Conservation (phyloP, 2,888 invertebrate genomes). For the Habrosyne pyritoides region DNA sequence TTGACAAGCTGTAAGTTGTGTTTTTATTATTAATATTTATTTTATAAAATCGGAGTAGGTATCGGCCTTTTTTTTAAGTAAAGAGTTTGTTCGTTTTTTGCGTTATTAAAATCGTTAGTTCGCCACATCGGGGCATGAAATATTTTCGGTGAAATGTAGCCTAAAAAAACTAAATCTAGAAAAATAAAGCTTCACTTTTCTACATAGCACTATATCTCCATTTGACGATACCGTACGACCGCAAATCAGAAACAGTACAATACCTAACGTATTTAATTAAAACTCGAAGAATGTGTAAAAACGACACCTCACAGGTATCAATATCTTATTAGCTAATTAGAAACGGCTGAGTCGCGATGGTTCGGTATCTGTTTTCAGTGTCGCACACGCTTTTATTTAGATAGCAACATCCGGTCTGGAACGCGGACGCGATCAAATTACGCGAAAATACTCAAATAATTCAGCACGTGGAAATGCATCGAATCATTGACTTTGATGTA, state of each 20-base stretch:
- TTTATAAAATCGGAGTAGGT: no score
- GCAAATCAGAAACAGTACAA: not conserved
- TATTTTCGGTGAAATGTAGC: no score
- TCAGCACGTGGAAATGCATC: not conserved
- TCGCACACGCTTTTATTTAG: constrained; percentile 16
- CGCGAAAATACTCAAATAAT: constrained; percentile 6
- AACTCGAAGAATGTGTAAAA: constrained; percentile 1
- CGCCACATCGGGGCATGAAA: no score
- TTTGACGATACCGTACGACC: no score
- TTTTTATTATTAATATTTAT: no score
- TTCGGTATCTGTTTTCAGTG: constrained; percentile 11
- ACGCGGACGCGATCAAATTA: constrained; percentile 16
- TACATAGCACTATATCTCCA: no score
- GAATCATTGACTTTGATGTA: not conserved
- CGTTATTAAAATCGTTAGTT: no score
- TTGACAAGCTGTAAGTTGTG: no score
- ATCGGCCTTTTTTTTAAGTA: no score
- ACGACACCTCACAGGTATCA: not conserved
- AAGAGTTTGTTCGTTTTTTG: no score
- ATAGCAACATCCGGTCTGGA: constrained; percentile 21
- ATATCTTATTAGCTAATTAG: constrained; percentile 2
- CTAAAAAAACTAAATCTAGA: no score
- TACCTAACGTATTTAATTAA: not conserved
- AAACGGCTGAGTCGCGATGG: constrained; percentile 7
- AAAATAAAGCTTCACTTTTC: no score